Conservation (phyloP, 1,140 invertebrate species). For the Gryon sp. region DNA sequence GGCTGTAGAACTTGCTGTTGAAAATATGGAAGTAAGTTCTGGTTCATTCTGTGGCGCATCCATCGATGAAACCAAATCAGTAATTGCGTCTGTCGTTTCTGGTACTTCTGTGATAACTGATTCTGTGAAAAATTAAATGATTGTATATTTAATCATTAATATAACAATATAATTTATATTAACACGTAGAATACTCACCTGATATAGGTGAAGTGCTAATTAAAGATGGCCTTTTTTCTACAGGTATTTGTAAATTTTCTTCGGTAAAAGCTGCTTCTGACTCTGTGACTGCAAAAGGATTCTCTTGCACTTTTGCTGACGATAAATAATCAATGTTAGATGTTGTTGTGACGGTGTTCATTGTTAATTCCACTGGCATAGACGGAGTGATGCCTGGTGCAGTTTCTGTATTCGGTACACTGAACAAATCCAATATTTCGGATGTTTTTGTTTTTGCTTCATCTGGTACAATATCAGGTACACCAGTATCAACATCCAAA, state of each 20-base stretch:
- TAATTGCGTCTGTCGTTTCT: background rate
- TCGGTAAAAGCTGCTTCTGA: constrained; percentile 53
- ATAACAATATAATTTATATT: no score
- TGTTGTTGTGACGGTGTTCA: constrained; percentile 63
- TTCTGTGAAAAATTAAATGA: constrained; percentile 46
- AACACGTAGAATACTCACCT: constrained; percentile 12
- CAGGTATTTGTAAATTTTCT: constrained; percentile 38
- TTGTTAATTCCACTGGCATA: constrained; percentile 46
- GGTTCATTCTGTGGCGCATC: constrained; percentile 7
- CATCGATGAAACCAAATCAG: constrained; percentile 21
- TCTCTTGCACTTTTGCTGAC: constrained; percentile 62
- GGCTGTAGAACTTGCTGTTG: constrained; percentile 8
- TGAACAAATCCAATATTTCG: constrained; percentile 76
- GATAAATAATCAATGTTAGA: constrained; percentile 54
- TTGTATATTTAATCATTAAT: no score
- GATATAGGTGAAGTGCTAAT: constrained; percentile 48
- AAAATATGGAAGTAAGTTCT: constrained; percentile 27
- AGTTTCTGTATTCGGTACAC: constrained; percentile 70
- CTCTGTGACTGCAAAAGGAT: constrained; percentile 65
- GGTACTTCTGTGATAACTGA: constrained; percentile 37
- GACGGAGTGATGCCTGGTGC: constrained; percentile 66
- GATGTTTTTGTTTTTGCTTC: constrained; percentile 65
- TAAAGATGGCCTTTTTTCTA: constrained; percentile 66
- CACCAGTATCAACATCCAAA: constrained; percentile 80
- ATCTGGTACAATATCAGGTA: constrained; percentile 73